Evolutionary conservation across 37 sponge, comb jelly and placozoan genomes (phyloP), one percentile per base, ranked within the genome.

Genomic region (Amphimedon queenslandica): DNA sequence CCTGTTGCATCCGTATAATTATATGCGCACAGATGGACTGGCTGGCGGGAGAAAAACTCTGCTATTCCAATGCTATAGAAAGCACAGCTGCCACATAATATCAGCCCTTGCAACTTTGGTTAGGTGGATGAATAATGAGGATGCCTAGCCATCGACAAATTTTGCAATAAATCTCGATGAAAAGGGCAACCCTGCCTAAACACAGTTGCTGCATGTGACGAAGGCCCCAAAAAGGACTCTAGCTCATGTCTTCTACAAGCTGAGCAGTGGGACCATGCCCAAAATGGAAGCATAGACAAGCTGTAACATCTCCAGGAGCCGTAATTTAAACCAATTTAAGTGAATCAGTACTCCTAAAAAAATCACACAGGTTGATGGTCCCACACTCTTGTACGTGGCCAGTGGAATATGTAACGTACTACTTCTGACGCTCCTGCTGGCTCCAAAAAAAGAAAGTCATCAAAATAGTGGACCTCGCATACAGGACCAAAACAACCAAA

Each of bases 361-460:
- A 18, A 13, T 47, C 53, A 13, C 8, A 13, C 13, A 18, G 8
- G 53, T 47, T 8, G 53, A 47, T 18, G 53, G 53, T 18, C 53
- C 53, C 53, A 18, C n/a, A n/a, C 53, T 47, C 8, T 47, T 47
- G 13, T 47, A 18, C 53, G 13, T 47, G 13, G 53, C 53, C 13
- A 47, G 13, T 47, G 53, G 53, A 13, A 47, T 18, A 18, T 13
- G 13, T 13, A 47, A 8, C 13, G 8, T 13, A 47, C n/a, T n/a
- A n/a, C n/a, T n/a, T n/a, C n/a, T n/a, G n/a, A n/a, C n/a, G n/a
- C n/a, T n/a, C n/a, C n/a, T n/a, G n/a, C n/a, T n/a, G n/a, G n/a
- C 10, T 3, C 58, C 34, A 3, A 57, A 27, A 72, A 72, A 13
- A 56, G 16, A 25, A 72, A 72, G 60, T 72, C 73, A 56, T 72